These are phyloP conservation scores for Parauchenoglanis ngamensis DNA, from an alignment of 2,797 vertebrate species.

Conservation along the genomic window DNA sequence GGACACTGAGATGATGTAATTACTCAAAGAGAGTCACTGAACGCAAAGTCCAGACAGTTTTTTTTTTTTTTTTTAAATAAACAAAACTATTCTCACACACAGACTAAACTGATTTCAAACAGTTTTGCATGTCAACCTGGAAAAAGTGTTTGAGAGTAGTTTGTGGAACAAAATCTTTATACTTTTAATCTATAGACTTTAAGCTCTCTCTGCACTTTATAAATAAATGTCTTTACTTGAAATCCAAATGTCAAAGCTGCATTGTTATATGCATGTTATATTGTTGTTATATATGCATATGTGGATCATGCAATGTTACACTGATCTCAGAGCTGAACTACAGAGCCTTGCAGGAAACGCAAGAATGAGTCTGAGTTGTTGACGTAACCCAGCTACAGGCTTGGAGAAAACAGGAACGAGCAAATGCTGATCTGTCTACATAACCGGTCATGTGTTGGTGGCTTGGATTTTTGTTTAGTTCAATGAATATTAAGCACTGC, in stretches of 20 bases:
- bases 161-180: background rate
- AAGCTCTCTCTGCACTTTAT: background rate
- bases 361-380: background rate
- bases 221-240: background rate
- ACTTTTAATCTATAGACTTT: background rate
- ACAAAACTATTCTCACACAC: background rate
- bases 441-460: background rate
- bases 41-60: background rate
- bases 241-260: background rate
- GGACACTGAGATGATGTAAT: constrained; percentile 21
- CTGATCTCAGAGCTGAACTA: background rate
- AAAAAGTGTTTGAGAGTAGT: too few species aligned
- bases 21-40: background rate
- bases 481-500: background rate
- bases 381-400: background rate
- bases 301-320: background rate
- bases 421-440: background rate
- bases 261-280: too few species aligned
- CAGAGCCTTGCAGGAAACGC: background rate
- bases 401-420: background rate
- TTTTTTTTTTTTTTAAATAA: background rate
- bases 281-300: background rate
- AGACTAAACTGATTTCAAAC: background rate
- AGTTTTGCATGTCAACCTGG: background rate
- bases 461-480: background rate